Evolutionary conservation across 2,888 invertebrate genomes (phyloP).

Genomic region (Phaonia tiefii): DNA sequence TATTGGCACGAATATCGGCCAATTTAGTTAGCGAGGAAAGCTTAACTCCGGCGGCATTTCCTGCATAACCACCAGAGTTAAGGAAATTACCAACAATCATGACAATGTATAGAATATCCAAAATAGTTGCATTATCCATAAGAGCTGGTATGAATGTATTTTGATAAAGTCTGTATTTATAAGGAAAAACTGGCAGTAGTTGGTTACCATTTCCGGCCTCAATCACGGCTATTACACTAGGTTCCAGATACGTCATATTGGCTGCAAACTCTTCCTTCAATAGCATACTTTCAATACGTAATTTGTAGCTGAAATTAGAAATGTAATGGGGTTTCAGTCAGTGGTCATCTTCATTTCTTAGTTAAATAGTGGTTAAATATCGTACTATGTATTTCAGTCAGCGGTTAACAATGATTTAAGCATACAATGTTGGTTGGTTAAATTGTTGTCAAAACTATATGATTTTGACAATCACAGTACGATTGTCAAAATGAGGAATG

Average conservation of each 20-base stretch:
- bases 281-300: constrained; percentile 96
- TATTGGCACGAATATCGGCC: constrained; percentile 96
- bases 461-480: too few species aligned
- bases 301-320: constrained; percentile 87
- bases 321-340: too few species aligned
- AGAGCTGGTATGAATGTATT: constrained; percentile 81
- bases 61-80: constrained; percentile 97
- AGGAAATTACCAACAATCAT: constrained; percentile 97
- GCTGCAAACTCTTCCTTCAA: constrained; percentile 96
- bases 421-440: too few species aligned
- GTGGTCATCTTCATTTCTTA: too few species aligned
- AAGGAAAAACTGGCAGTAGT: too few species aligned
- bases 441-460: too few species aligned
- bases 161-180: too few species aligned
- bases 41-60: constrained; percentile 97
- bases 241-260: constrained; percentile 93
- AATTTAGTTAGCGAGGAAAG: constrained; percentile 95
- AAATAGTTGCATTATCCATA: constrained; percentile 85
- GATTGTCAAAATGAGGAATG: too few species aligned
- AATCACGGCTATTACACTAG: constrained; percentile 94
- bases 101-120: constrained; percentile 95
- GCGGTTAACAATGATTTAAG: too few species aligned
- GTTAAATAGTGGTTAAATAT: too few species aligned
- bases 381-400: too few species aligned
- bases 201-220: constrained; percentile 89